These are phyloP conservation scores for Chrysopilus asiliformis DNA, from an alignment of 2,888 invertebrate genomes.

Conservation along the genomic window DNA sequence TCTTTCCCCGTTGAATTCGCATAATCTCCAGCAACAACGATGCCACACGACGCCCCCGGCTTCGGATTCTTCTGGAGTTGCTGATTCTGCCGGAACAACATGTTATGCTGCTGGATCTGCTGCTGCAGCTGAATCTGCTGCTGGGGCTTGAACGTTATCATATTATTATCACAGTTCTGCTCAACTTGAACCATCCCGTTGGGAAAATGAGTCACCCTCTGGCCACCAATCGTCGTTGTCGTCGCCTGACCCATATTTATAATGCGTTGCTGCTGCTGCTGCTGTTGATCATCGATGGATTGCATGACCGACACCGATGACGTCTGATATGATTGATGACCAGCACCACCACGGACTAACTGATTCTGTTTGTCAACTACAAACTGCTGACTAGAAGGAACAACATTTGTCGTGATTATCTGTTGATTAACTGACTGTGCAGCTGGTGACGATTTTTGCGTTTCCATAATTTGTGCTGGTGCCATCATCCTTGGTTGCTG, in stretches of 20 bases:
- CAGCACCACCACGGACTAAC: slow-evolving; percentile 8
- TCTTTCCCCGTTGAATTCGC: slow-evolving; percentile 3
- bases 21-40: background rate
- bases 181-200: slow-evolving; percentile 24
- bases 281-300: slow-evolving; percentile 3
- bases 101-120: slow-evolving; percentile 24
- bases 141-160: slow-evolving; percentile 19
- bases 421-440: slow-evolving; percentile 4
- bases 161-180: slow-evolving; percentile 20
- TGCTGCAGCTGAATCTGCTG: slow-evolving; percentile 23
- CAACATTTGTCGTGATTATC: slow-evolving; percentile 7
- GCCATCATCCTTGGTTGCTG: slow-evolving; percentile 11
- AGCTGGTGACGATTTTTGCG: slow-evolving; percentile 4
- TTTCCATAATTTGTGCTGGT: slow-evolving; percentile 7
- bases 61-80: slow-evolving; percentile 15
- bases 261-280: slow-evolving; percentile 1
- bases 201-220: slow-evolving; percentile 22
- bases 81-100: slow-evolving; percentile 20
- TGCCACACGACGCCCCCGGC: too few relatives aligned
- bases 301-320: slow-evolving; percentile 2
- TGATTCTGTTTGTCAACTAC: slow-evolving; percentile 1
- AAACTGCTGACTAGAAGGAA: slow-evolving; percentile 16
- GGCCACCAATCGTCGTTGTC: slow-evolving; percentile 21
- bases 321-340: slow-evolving; percentile 4
- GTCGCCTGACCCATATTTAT: slow-evolving; percentile 11